These are phyloP conservation scores for Brachyistius frenatus DNA, from an alignment of 2,113 vertebrate genomes.

Conservation along the genomic window DNA sequence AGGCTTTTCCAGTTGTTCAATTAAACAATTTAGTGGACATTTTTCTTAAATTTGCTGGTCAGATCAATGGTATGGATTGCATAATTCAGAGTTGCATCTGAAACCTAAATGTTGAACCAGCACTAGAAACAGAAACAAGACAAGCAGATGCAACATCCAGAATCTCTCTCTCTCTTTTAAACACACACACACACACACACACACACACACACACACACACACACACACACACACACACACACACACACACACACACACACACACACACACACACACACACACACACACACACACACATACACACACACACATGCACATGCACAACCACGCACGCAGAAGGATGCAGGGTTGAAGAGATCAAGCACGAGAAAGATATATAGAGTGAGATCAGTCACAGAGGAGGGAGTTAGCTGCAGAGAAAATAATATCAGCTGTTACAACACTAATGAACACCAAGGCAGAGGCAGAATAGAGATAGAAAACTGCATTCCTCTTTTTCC, in stretches of 20 bases:
- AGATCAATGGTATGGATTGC: slow-evolving; percentile 63
- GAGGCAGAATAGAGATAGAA: slow-evolving; percentile 53
- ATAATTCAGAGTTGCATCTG: slow-evolving; percentile 34
- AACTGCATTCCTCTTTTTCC: slow-evolving; percentile 64
- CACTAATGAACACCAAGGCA: slow-evolving; percentile 68
- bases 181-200: background rate
- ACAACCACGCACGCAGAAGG: background rate
- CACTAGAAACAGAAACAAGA: slow-evolving; percentile 2
- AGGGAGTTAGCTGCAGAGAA: slow-evolving; percentile 38
- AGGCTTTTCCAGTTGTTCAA: slow-evolving; percentile 57
- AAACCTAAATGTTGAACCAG: slow-evolving; percentile 13
- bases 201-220: background rate
- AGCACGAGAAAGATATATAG: slow-evolving; percentile 20
- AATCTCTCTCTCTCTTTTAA: slow-evolving; percentile 5
- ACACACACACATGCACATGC: too few relatives aligned
- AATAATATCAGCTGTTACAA: slow-evolving; percentile 59
- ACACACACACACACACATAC: too few relatives aligned
- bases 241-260: too few relatives aligned
- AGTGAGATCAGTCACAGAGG: slow-evolving; percentile 34
- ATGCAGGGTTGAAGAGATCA: slow-evolving; percentile 36
- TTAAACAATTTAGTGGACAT: slow-evolving; percentile 66
- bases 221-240: too few relatives aligned
- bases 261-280: too few relatives aligned
- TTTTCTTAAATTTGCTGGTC: slow-evolving; percentile 31
- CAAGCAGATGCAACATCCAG: background rate